Evolutionary conservation across 2,888 invertebrate species (phyloP), one percentile per base, ranked within the genome.

Genomic region (Lissonota sp.): DNA sequence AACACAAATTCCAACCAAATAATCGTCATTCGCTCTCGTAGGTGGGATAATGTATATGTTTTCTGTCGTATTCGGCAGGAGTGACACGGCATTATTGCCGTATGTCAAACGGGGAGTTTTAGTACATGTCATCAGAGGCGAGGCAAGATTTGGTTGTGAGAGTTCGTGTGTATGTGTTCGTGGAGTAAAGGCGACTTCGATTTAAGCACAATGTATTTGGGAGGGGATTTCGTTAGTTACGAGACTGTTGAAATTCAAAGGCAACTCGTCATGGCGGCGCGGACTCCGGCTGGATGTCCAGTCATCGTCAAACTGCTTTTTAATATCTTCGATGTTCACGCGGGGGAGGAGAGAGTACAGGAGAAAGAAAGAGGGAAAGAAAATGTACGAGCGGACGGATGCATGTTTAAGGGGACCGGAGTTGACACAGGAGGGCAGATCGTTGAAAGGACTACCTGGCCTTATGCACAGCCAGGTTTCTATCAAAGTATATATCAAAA

Each of bases 281-380:
- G 83, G 88, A 90, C 86, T 88, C 88, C 87, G 85, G 0, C 39
- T 12, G 37, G 63, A 55, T 87, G 86, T 85, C 89, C 87, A 89
- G 90, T 91, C 91, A 91, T 91, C 87, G 49, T 88, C 85, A 89
- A 90, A 91, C 88, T 89, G 87, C 89, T 90, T 90, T 92, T 92
- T 91, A 91, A 92, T 91, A 90, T 88, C 87, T 83, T 83, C 76
- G 14, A 6, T 49, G 40, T 69, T 14, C 14, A n/a, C n/a, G 57
- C 37, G 57, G 67, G 46, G 42, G 46, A 37, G 44, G 14, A 58
- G 60, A 55, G 66, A 58, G 66, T 44, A 14, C 46, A 70, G 14
- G 64, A 80, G 55, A 53, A 37, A 58, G 16, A 60, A 37, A 58
- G 46, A 55, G 69, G 39, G 49, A 63, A 64, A 58, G 26, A 60